Evolutionary conservation across 2,888 invertebrate genomes (phyloP).

Genomic region (Pasiphila rectangulata): DNA sequence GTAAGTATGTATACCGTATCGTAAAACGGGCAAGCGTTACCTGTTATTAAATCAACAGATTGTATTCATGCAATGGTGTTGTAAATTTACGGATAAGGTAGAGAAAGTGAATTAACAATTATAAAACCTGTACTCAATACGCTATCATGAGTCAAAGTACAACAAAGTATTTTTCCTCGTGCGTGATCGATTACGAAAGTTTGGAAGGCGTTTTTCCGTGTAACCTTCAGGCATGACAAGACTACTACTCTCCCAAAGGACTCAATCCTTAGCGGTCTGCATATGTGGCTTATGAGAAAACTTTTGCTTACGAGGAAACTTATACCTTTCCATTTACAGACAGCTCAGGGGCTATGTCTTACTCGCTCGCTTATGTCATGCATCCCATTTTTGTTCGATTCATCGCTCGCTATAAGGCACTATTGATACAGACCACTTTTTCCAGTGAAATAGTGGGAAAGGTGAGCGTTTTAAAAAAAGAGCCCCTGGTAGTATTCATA

Average conservation of each 20-base stretch:
- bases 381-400: too few species aligned
- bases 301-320: slow-evolving; percentile 4
- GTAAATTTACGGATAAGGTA: slow-evolving; percentile 2
- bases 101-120: slow-evolving; percentile 7
- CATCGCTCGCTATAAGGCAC: too few species aligned
- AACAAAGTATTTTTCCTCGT: slow-evolving; percentile 11
- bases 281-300: slow-evolving; percentile 27
- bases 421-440: too few species aligned
- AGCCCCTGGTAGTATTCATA: slow-evolving; percentile 19
- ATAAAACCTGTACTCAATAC: slow-evolving; percentile 7
- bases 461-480: too few species aligned
- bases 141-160: slow-evolving; percentile 2
- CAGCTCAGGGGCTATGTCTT: too few species aligned
- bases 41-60: too few species aligned
- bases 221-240: slow-evolving; percentile 20
- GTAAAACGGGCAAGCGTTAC: too few species aligned
- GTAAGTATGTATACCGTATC: neutral
- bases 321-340: slow-evolving; percentile 13
- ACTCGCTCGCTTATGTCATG: too few species aligned
- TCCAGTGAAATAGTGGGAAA: too few species aligned
- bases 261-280: slow-evolving; percentile 10
- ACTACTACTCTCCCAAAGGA: slow-evolving; percentile 29
- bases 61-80: neutral
- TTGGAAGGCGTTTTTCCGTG: slow-evolving; percentile 30
- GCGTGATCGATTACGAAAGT: slow-evolving; percentile 35